A percentile compares a stretch with the other conserved stretches of the same genome.
Conservation (phyloP, 2,797 vertebrate genomes). For the Australoheros facetus region DNA sequence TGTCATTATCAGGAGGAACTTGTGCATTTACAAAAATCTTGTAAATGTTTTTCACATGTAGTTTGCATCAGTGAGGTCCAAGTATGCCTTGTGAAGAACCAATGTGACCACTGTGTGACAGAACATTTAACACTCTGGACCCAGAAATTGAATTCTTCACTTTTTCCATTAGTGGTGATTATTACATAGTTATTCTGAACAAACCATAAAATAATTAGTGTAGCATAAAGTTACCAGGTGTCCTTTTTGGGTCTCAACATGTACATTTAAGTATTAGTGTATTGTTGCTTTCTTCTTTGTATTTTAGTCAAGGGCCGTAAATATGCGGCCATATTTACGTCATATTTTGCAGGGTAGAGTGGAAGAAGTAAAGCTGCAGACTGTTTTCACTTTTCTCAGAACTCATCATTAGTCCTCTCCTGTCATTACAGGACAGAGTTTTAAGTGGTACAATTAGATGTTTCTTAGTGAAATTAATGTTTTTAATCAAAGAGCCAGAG, state of each 20-base stretch:
- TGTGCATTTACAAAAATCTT: background rate
- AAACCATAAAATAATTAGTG: background rate
- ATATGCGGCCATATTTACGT: too few species aligned
- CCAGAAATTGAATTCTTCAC: background rate
- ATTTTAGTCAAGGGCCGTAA: background rate
- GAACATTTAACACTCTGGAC: background rate
- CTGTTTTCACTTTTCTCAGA: too few species aligned
- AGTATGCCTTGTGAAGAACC: fast-evolving
- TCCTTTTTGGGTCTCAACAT: background rate
- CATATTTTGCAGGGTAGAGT: too few species aligned
- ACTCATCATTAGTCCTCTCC: too few species aligned
- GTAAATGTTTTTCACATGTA: background rate
- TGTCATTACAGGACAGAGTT: too few species aligned
- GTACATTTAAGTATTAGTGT: background rate
- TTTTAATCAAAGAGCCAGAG: too few species aligned
- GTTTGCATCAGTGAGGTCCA: background rate
- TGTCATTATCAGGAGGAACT: background rate
- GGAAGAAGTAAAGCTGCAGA: too few species aligned
- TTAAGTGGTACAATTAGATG: too few species aligned
- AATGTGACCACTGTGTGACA: background rate
- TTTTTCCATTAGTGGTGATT: background rate
- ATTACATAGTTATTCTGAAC: background rate
- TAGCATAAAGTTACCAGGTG: background rate
- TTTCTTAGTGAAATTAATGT: too few species aligned
- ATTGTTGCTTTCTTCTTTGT: background rate